These are phyloP conservation scores for Brachirus orientalis DNA, from an alignment of 2,113 vertebrate genomes.

Conservation along the genomic window DNA sequence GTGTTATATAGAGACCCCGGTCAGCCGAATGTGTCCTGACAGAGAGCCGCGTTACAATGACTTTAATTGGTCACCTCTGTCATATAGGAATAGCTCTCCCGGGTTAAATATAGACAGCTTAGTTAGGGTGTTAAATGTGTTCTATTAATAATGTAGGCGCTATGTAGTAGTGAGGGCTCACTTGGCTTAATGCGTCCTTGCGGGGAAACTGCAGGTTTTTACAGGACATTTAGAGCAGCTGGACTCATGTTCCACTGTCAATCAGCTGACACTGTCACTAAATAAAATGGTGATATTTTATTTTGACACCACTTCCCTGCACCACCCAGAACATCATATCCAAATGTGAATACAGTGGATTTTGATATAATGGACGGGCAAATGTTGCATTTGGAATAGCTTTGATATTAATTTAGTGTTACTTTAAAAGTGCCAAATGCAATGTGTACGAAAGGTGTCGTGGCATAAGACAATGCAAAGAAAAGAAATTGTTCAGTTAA, in stretches of 20 bases:
- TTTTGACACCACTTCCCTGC: no score
- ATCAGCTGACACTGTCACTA: constrained; percentile 1
- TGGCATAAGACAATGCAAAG: no score
- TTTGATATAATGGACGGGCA: no score
- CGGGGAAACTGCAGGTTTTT: constrained; percentile 25
- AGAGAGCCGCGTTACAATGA: constrained; percentile 42
- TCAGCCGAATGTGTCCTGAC: constrained; percentile 6
- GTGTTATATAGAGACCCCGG: no score
- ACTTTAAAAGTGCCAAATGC: no score
- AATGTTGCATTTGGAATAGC: no score
- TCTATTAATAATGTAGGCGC: constrained; percentile 39
- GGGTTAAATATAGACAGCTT: constrained; percentile 69
- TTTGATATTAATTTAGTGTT: no score
- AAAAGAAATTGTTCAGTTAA: no score
- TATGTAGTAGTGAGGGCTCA: not conserved
- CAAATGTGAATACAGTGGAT: not conserved
- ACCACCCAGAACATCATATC: not conserved
- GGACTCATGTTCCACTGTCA: not conserved
- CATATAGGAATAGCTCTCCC: constrained; percentile 45
- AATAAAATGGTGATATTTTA: no score
- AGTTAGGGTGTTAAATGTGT: constrained; percentile 52
- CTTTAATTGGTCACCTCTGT: constrained; percentile 54
- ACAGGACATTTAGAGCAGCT: not conserved
- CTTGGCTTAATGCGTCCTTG: constrained; percentile 13
- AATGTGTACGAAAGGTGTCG: no score